Conservation (phyloP, 37 sponge, comb jelly and placozoan genomes). For the Chondrosia reniformis region DNA sequence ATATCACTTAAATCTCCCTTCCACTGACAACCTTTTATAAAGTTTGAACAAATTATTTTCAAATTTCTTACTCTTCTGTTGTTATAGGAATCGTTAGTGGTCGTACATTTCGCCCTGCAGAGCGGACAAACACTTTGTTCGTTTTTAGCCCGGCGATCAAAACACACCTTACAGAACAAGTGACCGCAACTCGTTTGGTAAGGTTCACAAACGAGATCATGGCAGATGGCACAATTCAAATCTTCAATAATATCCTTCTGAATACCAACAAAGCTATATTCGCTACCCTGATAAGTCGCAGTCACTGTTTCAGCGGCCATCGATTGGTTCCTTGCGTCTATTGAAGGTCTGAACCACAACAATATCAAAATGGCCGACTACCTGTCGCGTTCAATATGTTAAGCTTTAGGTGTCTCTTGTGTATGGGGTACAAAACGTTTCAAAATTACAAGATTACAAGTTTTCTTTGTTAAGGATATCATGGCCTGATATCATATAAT, state of each 20-base stretch:
- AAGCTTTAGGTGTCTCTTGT: too few species aligned
- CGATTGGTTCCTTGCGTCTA: too few species aligned
- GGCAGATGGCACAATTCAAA: not conserved
- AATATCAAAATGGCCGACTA: too few species aligned
- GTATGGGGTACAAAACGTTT: too few species aligned
- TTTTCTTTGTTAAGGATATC: too few species aligned
- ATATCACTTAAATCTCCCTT: constrained; percentile 5
- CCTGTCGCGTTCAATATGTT: too few species aligned
- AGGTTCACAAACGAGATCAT: constrained; percentile 2
- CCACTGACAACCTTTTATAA: not conserved
- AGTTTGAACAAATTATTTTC: not conserved
- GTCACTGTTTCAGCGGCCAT: too few species aligned
- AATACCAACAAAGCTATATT: constrained; percentile 6
- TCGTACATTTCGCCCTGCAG: not conserved
- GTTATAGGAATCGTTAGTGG: not conserved
- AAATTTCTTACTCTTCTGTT: not conserved
- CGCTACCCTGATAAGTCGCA: too few species aligned
- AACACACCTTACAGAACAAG: constrained; percentile 5
- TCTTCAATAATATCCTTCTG: not conserved
- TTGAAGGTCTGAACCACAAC: too few species aligned
- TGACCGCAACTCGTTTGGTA: constrained; percentile 23
- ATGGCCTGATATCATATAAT: too few species aligned
- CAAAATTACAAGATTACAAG: too few species aligned
- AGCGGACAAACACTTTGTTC: not conserved
- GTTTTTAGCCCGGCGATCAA: not conserved